Evolutionary conservation across 2,888 invertebrate species (phyloP).

Genomic region (Drosophila melanocephala): DNA sequence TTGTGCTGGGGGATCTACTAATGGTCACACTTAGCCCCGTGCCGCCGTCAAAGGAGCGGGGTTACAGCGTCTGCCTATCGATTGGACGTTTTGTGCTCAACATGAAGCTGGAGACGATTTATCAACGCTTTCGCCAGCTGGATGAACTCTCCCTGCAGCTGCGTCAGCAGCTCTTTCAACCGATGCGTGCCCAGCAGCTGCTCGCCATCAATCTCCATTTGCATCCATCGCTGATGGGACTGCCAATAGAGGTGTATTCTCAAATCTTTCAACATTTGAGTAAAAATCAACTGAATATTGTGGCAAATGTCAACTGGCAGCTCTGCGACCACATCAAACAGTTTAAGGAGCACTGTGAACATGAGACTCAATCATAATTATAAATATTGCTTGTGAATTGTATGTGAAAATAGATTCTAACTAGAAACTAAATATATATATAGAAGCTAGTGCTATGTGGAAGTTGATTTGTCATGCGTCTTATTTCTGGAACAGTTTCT

Average conservation of each 20-base stretch:
- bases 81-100: slow-evolving; percentile 82
- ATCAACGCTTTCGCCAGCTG: slow-evolving; percentile 82
- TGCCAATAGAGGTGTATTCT: slow-evolving; percentile 80
- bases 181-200: slow-evolving; percentile 87
- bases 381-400: background rate
- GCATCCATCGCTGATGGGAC: slow-evolving; percentile 84
- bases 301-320: slow-evolving; percentile 76
- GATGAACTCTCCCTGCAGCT: slow-evolving; percentile 86
- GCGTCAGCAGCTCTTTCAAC: slow-evolving; percentile 87
- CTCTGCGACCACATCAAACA: slow-evolving; percentile 51
- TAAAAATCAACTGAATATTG: slow-evolving; percentile 67
- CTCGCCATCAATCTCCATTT: slow-evolving; percentile 68
- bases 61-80: slow-evolving; percentile 81
- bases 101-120: slow-evolving; percentile 61
- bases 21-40: slow-evolving; percentile 79
- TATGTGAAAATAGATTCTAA: background rate
- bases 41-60: slow-evolving; percentile 55
- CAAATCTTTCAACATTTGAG: slow-evolving; percentile 73
- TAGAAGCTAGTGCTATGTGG: background rate
- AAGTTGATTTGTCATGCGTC: background rate
- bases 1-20: slow-evolving; percentile 81
- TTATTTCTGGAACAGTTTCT: background rate
- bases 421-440: slow-evolving; percentile 13
- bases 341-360: slow-evolving; percentile 33
- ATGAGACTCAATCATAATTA: background rate